phyloP scores from a whole-genome alignment of 2,113 vertebrate genomes.

The Hydrochoerus hydrochaeris region DNA sequence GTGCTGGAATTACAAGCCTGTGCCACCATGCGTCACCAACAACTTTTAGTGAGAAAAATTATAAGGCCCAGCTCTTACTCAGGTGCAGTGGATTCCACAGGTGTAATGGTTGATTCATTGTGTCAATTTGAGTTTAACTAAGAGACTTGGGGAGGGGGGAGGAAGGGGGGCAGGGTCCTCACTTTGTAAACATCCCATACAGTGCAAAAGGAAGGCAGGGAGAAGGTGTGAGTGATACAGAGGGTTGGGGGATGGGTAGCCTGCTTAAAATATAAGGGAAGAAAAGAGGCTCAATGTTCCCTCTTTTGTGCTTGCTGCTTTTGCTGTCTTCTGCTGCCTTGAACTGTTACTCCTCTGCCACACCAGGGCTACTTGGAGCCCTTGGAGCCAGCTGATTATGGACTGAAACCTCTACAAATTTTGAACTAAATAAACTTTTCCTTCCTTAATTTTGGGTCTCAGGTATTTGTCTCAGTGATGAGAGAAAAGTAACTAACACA shows the following conservation, averaged over 20 bases:
- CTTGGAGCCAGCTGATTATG: not conserved
- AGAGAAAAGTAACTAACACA: not conserved
- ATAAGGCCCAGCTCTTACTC: not conserved
- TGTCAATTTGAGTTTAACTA: not conserved
- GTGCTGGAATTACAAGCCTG: not conserved
- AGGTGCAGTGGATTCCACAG: not conserved
- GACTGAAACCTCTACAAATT: too few species aligned
- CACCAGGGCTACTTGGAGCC: too few species aligned
- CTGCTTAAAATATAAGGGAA: not conserved
- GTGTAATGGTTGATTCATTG: not conserved
- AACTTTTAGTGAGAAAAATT: conserved; percentile 3
- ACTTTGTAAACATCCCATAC: not conserved
- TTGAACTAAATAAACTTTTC: not conserved
- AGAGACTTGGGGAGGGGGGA: not conserved
- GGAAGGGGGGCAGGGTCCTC: not conserved
- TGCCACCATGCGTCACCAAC: rapidly evolving
- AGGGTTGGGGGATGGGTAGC: too few species aligned
- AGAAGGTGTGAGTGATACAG: not conserved
- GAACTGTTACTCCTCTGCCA: not conserved
- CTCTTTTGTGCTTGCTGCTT: not conserved
- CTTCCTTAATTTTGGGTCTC: not conserved
- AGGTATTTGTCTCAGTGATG: not conserved
- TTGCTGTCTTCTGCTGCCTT: too few species aligned
- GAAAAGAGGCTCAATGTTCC: not conserved
- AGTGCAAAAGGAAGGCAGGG: not conserved